phyloP scores from a whole-genome alignment of 1,140 invertebrate species.

The Drosophila nebulosa region DNA sequence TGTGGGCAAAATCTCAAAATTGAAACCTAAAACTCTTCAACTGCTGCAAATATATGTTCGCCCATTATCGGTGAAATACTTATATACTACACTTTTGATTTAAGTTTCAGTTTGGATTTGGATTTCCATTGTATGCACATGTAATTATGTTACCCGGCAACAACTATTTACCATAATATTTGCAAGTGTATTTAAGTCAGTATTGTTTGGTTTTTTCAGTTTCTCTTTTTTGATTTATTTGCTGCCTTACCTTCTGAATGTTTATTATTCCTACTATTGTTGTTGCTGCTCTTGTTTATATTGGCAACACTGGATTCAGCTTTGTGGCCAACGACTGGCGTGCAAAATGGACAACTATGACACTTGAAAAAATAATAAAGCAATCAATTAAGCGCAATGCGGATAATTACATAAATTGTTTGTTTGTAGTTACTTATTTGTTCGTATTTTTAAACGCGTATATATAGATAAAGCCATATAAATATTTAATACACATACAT shows the following conservation, averaged over 20 bases:
- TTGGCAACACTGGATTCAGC: conserved; percentile 17
- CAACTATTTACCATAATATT: conserved; percentile 70
- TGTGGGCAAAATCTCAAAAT: no score
- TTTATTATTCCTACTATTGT: conserved; percentile 20
- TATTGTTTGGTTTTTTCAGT: conserved; percentile 16
- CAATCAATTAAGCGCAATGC: conserved; percentile 58
- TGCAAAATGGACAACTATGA: conserved; percentile 32
- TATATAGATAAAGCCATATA: no score
- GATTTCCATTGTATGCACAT: conserved; percentile 47
- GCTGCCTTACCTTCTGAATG: background rate
- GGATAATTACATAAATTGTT: conserved; percentile 57
- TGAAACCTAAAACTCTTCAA: no score
- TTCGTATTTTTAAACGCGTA: no score
- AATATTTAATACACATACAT: background rate
- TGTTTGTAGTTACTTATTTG: conserved; percentile 18
- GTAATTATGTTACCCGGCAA: conserved; percentile 54
- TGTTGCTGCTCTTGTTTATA: conserved; percentile 7
- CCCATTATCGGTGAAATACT: no score
- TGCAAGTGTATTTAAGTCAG: conserved; percentile 42
- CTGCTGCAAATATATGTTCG: no score
- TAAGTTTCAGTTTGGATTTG: conserved; percentile 13
- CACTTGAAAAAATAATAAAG: conserved; percentile 63
- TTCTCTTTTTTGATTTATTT: conserved; percentile 24
- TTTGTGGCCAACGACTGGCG: conserved; percentile 10
- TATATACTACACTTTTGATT: no score